Evolutionary conservation across 2,113 vertebrate genomes (phyloP).

Genomic region (Lethenteron reissneri): DNA sequence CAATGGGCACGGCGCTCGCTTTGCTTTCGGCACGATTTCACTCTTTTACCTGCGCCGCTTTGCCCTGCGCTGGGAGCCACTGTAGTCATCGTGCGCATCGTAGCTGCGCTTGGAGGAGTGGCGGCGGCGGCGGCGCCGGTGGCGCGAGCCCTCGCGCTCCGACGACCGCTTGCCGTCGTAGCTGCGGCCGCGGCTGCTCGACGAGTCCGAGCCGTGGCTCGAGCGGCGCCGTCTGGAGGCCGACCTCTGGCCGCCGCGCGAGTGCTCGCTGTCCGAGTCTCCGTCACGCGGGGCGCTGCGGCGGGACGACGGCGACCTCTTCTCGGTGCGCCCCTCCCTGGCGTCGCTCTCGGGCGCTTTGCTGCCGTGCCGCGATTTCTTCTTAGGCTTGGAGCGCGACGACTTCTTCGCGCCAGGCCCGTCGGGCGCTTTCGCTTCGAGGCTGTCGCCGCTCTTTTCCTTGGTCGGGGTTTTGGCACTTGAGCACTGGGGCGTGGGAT

Average conservation of each 20-base stretch:
- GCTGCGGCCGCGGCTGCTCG: slow-evolving; percentile 51
- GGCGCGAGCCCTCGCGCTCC: slow-evolving; percentile 38
- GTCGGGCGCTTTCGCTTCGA: no score
- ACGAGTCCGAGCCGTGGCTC: slow-evolving; percentile 56
- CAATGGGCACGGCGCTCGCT: no score
- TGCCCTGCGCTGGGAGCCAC: slow-evolving; percentile 40
- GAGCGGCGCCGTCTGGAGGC: slow-evolving; percentile 24
- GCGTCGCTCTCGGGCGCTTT: no score
- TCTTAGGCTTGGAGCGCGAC: no score
- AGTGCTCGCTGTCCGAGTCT: slow-evolving; percentile 45
- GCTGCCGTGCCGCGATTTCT: no score
- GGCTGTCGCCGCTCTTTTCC: neutral
- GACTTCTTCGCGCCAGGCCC: no score
- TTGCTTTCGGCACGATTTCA: no score
- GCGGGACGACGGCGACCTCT: no score
- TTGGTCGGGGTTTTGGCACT: slow-evolving; percentile 15
- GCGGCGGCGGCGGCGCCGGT: slow-evolving; percentile 31
- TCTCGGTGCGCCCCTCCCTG: no score
- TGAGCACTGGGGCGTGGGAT: slow-evolving; percentile 10
- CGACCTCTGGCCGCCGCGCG: slow-evolving; percentile 34
- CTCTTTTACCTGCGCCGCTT: slow-evolving; percentile 38
- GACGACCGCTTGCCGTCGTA: slow-evolving; percentile 75
- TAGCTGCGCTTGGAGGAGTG: slow-evolving; percentile 23
- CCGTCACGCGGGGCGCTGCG: no score
- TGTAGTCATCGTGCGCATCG: slow-evolving; percentile 59